Base-by-base conservation (phyloP, 2,113 vertebrate species). In the Setophaga kirtlandii region DNA sequence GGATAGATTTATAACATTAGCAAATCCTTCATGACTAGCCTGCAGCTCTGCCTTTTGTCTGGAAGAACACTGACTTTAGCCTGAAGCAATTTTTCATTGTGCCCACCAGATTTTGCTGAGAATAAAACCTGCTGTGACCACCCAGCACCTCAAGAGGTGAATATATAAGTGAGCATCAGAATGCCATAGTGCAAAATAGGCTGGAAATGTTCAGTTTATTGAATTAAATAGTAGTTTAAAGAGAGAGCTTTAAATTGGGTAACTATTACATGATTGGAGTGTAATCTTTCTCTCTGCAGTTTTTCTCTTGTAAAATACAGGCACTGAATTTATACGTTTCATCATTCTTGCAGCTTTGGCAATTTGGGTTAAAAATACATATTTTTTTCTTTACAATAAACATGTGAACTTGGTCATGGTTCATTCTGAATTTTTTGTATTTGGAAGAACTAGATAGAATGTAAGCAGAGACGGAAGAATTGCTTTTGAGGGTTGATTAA, bases 11-110 rank as follows among this genome's bases (percentile, higher is more conserved):
- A 74, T 79, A 91, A 77, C 76, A 55, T 88, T 87, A 94, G 70
- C 71, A 93, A 93, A 95, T 90, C 60, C 53, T 96, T 69, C 83
- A 84, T 88, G 75, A 79, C 86, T 91, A 70, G 83, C 86, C 67
- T 94, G 83, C 77, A 91, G 81, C 93, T 87, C 70, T 93, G 71
- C 79, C 87, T 92, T 93, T 96, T 95, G 85, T 90, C 74, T 96
- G 76, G 55, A 84, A 75, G 80, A 92, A 25, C 35, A 20, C 55
- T 89, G 52, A 21, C 63, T 96, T 41, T 83, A 73, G 90, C 95
- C 75, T 91, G 59, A 87, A 94, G 94, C 89, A 86, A 37, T 85
- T 64, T 92, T 84, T 46, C 0, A 0, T 89, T 87, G 42, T 93
- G 60, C 70, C 77, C n/a, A 7, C 65, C 12, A 2, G 52, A 71